These are phyloP conservation scores for Botia kubotai DNA, from an alignment of 2,797 vertebrate genomes.

Conservation along the genomic window DNA sequence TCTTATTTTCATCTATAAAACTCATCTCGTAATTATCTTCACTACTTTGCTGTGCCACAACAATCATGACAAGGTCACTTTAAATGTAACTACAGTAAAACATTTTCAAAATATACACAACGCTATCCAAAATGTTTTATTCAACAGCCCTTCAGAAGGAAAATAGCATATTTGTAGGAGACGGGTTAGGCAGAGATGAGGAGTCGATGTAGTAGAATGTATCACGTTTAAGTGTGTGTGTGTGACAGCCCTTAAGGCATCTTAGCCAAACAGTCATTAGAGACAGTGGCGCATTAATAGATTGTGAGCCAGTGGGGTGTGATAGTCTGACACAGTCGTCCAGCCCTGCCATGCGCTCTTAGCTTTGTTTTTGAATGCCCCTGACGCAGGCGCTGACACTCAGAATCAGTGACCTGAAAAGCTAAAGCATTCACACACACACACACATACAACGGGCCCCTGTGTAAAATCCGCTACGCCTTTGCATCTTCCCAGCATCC, in stretches of 20 bases:
- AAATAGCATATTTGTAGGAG: neutral
- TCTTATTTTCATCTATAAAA: slow-evolving; percentile 9
- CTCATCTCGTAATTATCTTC: slow-evolving; percentile 25
- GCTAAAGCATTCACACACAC: slow-evolving; percentile 13
- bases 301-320: slow-evolving; percentile 26
- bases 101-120: slow-evolving; percentile 1
- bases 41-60: slow-evolving; percentile 8
- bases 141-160: slow-evolving; percentile 30
- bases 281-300: slow-evolving; percentile 42
- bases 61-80: slow-evolving; percentile 18
- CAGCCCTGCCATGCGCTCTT: slow-evolving; percentile 55
- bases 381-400: slow-evolving; percentile 59
- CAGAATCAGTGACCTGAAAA: slow-evolving; percentile 70
- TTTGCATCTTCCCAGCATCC: slow-evolving; percentile 41
- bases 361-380: slow-evolving; percentile 60
- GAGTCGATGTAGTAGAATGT: neutral
- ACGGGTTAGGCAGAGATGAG: slow-evolving; percentile 10
- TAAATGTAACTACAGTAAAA: slow-evolving; percentile 24
- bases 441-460: slow-evolving; percentile 13
- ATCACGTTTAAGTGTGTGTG: slow-evolving; percentile 1
- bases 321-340: slow-evolving; percentile 8
- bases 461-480: slow-evolving; percentile 41
- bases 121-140: neutral
- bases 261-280: slow-evolving; percentile 46
- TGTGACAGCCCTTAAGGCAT: slow-evolving; percentile 12